phyloP scores from a whole-genome alignment of 2,888 invertebrate species.

The Chesias legatella region DNA sequence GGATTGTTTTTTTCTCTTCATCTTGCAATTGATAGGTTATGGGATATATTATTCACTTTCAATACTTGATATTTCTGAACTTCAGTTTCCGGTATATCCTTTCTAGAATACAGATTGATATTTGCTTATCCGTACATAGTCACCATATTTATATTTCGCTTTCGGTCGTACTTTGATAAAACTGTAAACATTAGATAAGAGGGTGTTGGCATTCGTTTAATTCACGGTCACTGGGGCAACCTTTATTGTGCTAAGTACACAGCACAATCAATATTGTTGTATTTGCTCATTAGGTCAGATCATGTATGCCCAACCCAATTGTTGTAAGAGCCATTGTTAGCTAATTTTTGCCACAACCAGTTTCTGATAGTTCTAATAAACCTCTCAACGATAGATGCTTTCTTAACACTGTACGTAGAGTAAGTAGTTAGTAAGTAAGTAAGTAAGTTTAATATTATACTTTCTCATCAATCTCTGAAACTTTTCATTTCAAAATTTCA shows the following conservation, averaged over 20 bases:
- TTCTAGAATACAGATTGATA: slow-evolving; percentile 29
- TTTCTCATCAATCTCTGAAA: slow-evolving; percentile 1
- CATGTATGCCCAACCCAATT: slow-evolving; percentile 1
- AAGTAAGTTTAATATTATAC: slow-evolving; percentile 1
- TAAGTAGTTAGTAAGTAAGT: too few species aligned
- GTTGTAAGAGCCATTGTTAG: slow-evolving; percentile 1
- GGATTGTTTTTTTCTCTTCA: slow-evolving; percentile 32
- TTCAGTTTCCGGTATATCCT: slow-evolving; percentile 40
- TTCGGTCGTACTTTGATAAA: slow-evolving; percentile 8
- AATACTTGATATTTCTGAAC: slow-evolving; percentile 35
- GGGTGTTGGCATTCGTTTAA: slow-evolving; percentile 1
- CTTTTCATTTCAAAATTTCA: slow-evolving; percentile 1
- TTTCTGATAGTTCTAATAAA: slow-evolving; percentile 5
- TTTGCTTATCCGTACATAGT: slow-evolving; percentile 30
- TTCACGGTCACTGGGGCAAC: slow-evolving; percentile 6
- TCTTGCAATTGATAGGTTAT: slow-evolving; percentile 38
- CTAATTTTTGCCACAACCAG: slow-evolving; percentile 6
- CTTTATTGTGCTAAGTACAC: too few species aligned
- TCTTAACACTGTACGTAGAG: slow-evolving; percentile 6
- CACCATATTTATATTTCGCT: slow-evolving; percentile 28
- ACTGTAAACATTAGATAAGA: slow-evolving; percentile 9
- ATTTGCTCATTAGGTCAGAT: background rate
- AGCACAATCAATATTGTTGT: too few species aligned
- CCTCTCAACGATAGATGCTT: slow-evolving; percentile 5
- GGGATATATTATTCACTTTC: slow-evolving; percentile 27